Evolutionary conservation across 2,888 invertebrate species (phyloP), one percentile per base, ranked within the genome.

Genomic region (Phortica magna): DNA sequence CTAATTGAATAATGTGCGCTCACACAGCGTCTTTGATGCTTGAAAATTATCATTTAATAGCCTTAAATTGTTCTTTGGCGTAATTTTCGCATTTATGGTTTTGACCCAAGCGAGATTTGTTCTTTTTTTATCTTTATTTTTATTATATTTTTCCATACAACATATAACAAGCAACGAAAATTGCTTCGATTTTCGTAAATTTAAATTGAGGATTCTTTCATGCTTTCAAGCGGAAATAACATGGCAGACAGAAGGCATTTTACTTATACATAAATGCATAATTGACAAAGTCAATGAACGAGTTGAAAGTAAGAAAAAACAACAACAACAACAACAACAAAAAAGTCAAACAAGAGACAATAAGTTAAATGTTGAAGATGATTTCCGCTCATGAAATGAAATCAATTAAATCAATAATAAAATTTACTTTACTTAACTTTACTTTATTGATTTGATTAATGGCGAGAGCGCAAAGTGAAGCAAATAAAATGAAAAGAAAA

Each of bases 51-150:
- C 87, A 84, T 88, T 85, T 88, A 85, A 85, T 85, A 88, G 88
- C 83, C 79, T 85, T 85, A 88, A 85, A 85, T 85, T 85, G 85
- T 85, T 85, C 87, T 88, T 85, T 83, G 87, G 88, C 87, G 85
- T 85, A 85, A 85, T 85, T 85, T 85, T 85, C 85, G 87, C 88
- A 85, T 85, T 85, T 85, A 87, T 31, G 31, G 3, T 31, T 31
- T 31, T 1, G 31, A 31, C 31, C 31, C 31, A 31, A 31, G 31
- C 79, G 79, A 80, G 80, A 67, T 71, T 73, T 79, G 72, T 77
- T 80, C 59, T 76, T 83, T 82, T 84, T 79, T 83, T 86, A 73
- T 78, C 78, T 79, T 14, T 41, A 14, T 67, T 67, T 67, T 41
- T 67, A 39, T 67, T 6, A 14, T 67, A 39, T 67, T 67, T 22